These are phyloP conservation scores for Rotaria socialis DNA, from an alignment of 2,888 invertebrate species.

Conservation along the genomic window DNA sequence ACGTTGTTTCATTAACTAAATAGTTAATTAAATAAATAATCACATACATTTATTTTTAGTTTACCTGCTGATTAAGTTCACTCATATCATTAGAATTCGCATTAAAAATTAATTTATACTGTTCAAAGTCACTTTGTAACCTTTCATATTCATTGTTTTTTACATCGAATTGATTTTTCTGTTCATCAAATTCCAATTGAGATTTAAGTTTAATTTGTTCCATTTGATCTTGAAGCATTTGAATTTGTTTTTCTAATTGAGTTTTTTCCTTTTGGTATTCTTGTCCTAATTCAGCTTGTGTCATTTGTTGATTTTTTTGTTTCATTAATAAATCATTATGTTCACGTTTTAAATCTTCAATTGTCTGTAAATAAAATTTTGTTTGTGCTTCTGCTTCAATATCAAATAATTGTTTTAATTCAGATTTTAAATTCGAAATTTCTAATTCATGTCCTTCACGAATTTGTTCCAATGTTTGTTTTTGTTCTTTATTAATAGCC, in stretches of 20 bases:
- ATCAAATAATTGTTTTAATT: neutral
- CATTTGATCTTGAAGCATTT: constrained; percentile 36
- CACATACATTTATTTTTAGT: neutral
- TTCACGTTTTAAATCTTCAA: neutral
- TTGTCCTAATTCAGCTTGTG: constrained; percentile 16
- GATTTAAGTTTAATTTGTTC: constrained; percentile 34
- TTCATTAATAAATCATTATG: neutral
- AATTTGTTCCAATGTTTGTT: constrained; percentile 51
- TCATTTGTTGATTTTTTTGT: neutral
- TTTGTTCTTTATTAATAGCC: constrained; percentile 51
- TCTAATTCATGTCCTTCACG: constrained; percentile 52
- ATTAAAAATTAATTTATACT: neutral
- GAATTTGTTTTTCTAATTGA: constrained; percentile 39
- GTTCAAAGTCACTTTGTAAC: neutral
- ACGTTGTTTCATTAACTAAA: constrained; percentile 39
- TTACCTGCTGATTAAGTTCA: constrained; percentile 51
- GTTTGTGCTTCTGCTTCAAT: neutral
- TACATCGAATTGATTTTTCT: constrained; percentile 3
- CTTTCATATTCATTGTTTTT: constrained; percentile 25
- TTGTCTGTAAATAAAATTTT: neutral
- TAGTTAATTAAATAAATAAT: neutral
- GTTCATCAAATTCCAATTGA: constrained; percentile 7
- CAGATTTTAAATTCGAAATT: constrained; percentile 51
- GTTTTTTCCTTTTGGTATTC: constrained; percentile 25
- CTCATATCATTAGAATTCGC: constrained; percentile 48